Percentiles rank a stretch among this genome's conserved stretches.
Conservation (phyloP, 2,113 vertebrate species). For the Spheniscus mendiculus region DNA sequence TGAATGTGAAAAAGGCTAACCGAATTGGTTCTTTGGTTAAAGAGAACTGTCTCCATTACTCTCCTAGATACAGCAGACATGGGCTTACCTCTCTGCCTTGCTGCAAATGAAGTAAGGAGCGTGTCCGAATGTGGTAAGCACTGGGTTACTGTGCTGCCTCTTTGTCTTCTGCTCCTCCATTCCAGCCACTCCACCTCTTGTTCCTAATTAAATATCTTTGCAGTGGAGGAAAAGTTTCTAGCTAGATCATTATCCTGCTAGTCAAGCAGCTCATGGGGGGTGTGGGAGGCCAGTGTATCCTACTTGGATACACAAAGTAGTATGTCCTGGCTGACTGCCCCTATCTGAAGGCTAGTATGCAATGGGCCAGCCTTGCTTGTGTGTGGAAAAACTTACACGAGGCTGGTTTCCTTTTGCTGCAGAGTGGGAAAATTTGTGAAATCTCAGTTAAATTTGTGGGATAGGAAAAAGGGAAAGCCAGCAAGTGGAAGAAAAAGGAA, state of each 20-base stretch:
- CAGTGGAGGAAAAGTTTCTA: not conserved
- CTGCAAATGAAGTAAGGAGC: not conserved
- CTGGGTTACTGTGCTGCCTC: not conserved
- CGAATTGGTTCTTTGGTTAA: slow-evolving; percentile 16
- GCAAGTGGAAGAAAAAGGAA: slow-evolving; percentile 42
- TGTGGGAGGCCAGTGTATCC: too few species aligned
- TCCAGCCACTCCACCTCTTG: not conserved
- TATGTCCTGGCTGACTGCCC: slow-evolving; percentile 8
- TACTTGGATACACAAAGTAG: not conserved
- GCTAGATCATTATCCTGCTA: not conserved
- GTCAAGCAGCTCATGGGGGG: not conserved
- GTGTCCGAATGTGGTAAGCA: not conserved
- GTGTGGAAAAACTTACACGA: slow-evolving; percentile 35
- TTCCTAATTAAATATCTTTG: not conserved
- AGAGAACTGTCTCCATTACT: not conserved
- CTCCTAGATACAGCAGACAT: not conserved
- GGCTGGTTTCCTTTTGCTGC: slow-evolving; percentile 33
- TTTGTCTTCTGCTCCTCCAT: not conserved
- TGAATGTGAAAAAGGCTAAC: slow-evolving; percentile 36
- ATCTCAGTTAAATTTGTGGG: slow-evolving; percentile 18
- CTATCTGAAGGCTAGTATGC: not conserved
- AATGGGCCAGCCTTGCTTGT: not conserved
- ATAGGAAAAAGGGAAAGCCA: slow-evolving; percentile 36
- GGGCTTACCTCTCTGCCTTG: not conserved
- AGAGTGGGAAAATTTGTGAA: slow-evolving; percentile 50